These are phyloP conservation scores for Phrynocephalus guinanensis DNA, from an alignment of 2,797 vertebrate species.

Conservation along the genomic window DNA sequence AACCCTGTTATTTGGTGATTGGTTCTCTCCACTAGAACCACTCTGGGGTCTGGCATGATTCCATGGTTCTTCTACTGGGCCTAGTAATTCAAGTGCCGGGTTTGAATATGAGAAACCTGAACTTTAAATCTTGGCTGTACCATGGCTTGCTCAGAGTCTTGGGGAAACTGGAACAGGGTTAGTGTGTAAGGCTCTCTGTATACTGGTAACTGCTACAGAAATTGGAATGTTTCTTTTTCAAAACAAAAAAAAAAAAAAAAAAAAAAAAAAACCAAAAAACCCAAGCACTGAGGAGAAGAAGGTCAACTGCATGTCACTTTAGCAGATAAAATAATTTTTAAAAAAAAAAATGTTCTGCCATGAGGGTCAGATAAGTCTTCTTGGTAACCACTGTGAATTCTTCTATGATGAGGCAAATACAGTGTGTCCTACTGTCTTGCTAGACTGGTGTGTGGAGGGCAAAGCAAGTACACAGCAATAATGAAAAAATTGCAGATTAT, in stretches of 20 bases:
- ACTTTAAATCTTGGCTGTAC: background rate
- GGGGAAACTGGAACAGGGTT: background rate
- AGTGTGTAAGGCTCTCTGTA: background rate
- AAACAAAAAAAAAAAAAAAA: too few species aligned
- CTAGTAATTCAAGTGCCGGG: background rate
- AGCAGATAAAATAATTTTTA: too few species aligned
- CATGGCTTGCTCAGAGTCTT: background rate
- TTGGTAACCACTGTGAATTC: too few species aligned
- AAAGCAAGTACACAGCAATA: background rate
- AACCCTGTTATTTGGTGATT: conserved; percentile 35
- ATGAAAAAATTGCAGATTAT: background rate
- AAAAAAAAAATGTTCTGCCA: too few species aligned
- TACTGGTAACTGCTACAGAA: background rate
- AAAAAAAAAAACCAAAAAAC: background rate
- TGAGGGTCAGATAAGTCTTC: too few species aligned
- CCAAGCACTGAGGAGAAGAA: background rate
- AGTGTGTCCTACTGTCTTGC: background rate
- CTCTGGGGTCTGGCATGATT: conserved; percentile 14
- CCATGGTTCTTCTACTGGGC: background rate
- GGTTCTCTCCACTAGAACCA: conserved; percentile 37
- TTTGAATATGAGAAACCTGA: background rate
- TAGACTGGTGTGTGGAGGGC: background rate
- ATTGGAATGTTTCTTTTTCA: background rate
- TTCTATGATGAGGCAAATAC: background rate
- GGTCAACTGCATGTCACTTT: background rate